Base-by-base conservation (phyloP, 2,797 vertebrate species). In the Phrynocephalus guinanensis region DNA sequence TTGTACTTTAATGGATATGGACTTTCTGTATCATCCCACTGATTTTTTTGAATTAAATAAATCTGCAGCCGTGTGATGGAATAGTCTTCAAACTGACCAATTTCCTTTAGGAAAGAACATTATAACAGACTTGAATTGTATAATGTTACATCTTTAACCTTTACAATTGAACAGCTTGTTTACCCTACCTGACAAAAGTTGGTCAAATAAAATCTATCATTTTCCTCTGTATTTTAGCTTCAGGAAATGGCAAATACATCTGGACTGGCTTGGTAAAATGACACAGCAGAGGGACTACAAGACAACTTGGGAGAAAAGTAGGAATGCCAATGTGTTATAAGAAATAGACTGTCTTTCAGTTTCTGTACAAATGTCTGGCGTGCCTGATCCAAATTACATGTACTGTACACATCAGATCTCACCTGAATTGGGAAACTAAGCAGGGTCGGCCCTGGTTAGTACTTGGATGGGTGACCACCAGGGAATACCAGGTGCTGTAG, bases 81-180 rank as follows among this genome's bases (percentile, higher is more conserved):
- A 86, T 63, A 11, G 70, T 30, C 79, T 48, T 48, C 24, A 70
- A 72, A 48, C 20, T 75, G 26, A 48, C 68, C 71, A 56, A 66
- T 86, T 79, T 81, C 18, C 78, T 66, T 81, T 63, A 48, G 56
- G 70, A 50, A 87, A 75, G 70, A 75, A 75, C 70, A 66, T 48
- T 73, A 63, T 75, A 87, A 75, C n/a, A 79, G 56, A 76, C 79
- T 50, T 82, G 70, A 66, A 82, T 82, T 72, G n/a, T 86, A 60
- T 72, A 86, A 28, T 44, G 52, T 72, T 80, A 73, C 26, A 63
- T 63, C 78, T 73, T 87, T 75, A 87, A 81, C 79, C 71, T 87
- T 87, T 87, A 82, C 71, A 82, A 44, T 9, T 22, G 28, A 81
- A 82, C 33, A 87, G 79, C 52, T 82, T 66, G 33, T 38, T 87